Base-by-base conservation (phyloP, 2,797 vertebrate genomes). In the Amblyraja radiata region DNA sequence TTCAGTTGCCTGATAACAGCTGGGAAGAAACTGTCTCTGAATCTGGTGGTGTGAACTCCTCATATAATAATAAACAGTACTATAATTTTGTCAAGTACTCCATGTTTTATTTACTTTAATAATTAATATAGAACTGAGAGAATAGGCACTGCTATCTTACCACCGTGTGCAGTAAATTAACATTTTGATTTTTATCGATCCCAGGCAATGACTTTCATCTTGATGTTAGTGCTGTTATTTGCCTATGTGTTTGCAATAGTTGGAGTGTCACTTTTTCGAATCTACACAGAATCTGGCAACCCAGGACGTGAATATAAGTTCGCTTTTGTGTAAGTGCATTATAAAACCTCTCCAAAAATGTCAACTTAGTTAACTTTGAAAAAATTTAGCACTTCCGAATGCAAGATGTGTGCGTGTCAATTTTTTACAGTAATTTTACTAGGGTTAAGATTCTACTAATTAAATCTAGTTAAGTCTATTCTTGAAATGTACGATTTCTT, bases 191-290 rank as follows among this genome's bases (percentile, higher is more conserved):
- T 93, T 18, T 93, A 73, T 93, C 77, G 77, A 10, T 79, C 94
- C 83, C 81, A 96, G 95, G 95, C 95, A 21, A 96, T 96, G 95
- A 94, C 94, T 54, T 95, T 95, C 93, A 95, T 96, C 88, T 93
- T 95, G 93, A 81, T 96, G 93, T 90, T 96, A 93, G 93, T 96
- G 61, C 83, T 94, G n/a, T 94, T 96, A 91, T 95, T 96, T 93
- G 94, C 96, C 93, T 96, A 95, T 76, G 94, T 96, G 93, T 96
- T 97, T 93, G 94, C 95, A 65, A 94, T 96, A 54, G 18, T 95
- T 6, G 96, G 96, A 39, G 94, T 96, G 94, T 94, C 94, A 94
- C 94, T 96, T 94, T 96, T 96, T 6, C 93, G 95, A 88, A 93
- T 77, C 39, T 96, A 95, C 25, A 96, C 94, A 39, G 94, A 93